phyloP scores from a whole-genome alignment of 2,113 vertebrate species.

The Apeltes quadracus region DNA sequence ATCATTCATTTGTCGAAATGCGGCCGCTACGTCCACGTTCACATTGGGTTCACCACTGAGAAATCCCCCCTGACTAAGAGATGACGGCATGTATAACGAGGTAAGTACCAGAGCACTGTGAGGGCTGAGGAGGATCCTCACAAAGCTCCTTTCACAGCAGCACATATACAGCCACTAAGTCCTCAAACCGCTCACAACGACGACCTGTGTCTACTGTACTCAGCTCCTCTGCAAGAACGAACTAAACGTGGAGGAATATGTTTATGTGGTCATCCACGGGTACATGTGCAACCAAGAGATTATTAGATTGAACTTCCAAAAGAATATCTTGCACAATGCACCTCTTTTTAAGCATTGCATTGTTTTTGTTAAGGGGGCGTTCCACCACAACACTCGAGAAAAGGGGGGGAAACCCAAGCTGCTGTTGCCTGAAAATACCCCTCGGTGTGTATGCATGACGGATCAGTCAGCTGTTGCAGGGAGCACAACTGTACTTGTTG shows the following conservation, averaged over 20 bases:
- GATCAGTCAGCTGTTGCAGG: conserved; percentile 48
- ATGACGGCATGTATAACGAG: conserved; percentile 34
- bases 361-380: conserved; percentile 60
- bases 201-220: conserved; percentile 58
- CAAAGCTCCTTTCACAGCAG: conserved; percentile 70
- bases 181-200: conserved; percentile 53
- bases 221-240: conserved; percentile 19
- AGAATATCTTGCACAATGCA: conserved; percentile 73
- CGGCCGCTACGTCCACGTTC: background rate
- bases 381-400: conserved; percentile 63
- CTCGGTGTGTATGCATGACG: conserved; percentile 57
- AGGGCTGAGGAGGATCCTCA: conserved; percentile 51
- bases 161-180: conserved; percentile 43
- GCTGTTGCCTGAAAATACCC: conserved; percentile 69
- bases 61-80: conserved; percentile 21
- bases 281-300: conserved; percentile 45
- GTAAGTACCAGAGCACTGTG: conserved; percentile 13
- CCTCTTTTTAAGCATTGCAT: conserved; percentile 46
- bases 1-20: conserved; percentile 26
- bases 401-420: conserved; percentile 68
- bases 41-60: background rate
- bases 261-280: conserved; percentile 49
- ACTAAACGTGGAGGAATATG: conserved; percentile 37
- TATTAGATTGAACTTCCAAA: conserved; percentile 62
- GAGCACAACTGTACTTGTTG: conserved; percentile 47